Evolutionary conservation across 2,888 invertebrate species (phyloP).

Genomic region (Rhingia campestris): DNA sequence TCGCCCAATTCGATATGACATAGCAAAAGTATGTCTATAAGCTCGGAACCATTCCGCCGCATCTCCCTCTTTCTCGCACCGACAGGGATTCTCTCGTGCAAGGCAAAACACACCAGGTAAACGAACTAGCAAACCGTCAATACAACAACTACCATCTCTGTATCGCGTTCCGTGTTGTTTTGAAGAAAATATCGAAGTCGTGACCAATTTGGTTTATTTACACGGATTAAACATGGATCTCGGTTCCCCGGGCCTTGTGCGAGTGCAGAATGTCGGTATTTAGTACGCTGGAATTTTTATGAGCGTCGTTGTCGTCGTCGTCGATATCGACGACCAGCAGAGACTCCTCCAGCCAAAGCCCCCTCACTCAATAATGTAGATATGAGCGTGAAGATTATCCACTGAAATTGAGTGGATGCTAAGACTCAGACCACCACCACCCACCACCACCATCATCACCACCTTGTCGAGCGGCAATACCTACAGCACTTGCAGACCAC

Average conservation of each 20-base stretch:
- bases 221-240: constrained; percentile 82
- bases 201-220: constrained; percentile 83
- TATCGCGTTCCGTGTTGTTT: constrained; percentile 61
- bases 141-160: constrained; percentile 17
- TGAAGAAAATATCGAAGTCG: constrained; percentile 80
- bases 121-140: constrained; percentile 7
- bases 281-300: constrained; percentile 66
- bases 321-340: constrained; percentile 19
- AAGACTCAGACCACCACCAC: constrained; percentile 19
- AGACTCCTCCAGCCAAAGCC: constrained; percentile 34
- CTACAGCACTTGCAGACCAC: constrained; percentile 8
- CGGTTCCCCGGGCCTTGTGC: constrained; percentile 64
- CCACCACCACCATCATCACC: neutral
- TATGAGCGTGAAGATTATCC: constrained; percentile 54
- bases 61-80: constrained; percentile 13
- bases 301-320: constrained; percentile 34
- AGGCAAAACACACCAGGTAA: constrained; percentile 37
- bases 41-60: constrained; percentile 25
- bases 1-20: constrained; percentile 72
- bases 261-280: constrained; percentile 71
- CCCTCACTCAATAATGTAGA: constrained; percentile 39
- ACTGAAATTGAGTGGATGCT: constrained; percentile 46
- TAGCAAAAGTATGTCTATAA: constrained; percentile 68
- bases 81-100: constrained; percentile 34
- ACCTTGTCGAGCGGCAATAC: neutral